phyloP scores from a whole-genome alignment of 2,888 invertebrate species.

The Pseudococcus jackbeardsleyi region DNA sequence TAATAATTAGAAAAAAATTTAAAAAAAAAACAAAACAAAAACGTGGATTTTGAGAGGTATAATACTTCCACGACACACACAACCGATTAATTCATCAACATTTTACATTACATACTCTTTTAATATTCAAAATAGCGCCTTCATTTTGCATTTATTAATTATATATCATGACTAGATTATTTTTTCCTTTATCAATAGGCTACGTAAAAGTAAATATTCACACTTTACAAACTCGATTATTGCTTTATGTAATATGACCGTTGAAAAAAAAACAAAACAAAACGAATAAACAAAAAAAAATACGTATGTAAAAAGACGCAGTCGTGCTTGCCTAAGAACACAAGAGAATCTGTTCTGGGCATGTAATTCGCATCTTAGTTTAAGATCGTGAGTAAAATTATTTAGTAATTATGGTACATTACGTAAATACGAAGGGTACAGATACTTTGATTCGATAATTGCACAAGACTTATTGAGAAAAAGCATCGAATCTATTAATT shows the following conservation, averaged over 20 bases:
- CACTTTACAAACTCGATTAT: slow-evolving; percentile 12
- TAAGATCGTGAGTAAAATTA: not conserved
- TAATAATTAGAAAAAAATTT: not conserved
- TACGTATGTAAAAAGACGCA: not conserved
- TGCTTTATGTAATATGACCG: slow-evolving; percentile 27
- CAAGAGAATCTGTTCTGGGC: not conserved
- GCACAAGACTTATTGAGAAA: too few relatives aligned
- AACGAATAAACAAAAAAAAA: not conserved
- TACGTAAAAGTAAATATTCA: slow-evolving; percentile 5
- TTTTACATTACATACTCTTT: not conserved
- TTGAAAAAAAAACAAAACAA: not conserved
- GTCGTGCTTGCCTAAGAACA: not conserved
- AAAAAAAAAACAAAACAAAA: slow-evolving; percentile 9
- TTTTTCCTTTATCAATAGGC: not conserved
- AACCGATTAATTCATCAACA: slow-evolving; percentile 1
- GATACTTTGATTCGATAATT: too few relatives aligned
- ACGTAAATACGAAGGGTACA: too few relatives aligned
- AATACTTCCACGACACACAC: slow-evolving; percentile 13
- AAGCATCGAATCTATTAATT: too few relatives aligned
- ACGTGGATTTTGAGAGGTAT: slow-evolving; percentile 13
- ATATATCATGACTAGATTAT: slow-evolving; percentile 39
- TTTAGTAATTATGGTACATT: not conserved
- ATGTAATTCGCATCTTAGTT: not conserved
- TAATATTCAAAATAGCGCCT: slow-evolving; percentile 33
- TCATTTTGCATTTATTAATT: slow-evolving; percentile 25